Percentiles rank a stretch among this genome's conserved stretches.
These are phyloP conservation scores for Melanostigma gelatinosum DNA, from an alignment of 2,113 vertebrate genomes.

Conservation along the genomic window DNA sequence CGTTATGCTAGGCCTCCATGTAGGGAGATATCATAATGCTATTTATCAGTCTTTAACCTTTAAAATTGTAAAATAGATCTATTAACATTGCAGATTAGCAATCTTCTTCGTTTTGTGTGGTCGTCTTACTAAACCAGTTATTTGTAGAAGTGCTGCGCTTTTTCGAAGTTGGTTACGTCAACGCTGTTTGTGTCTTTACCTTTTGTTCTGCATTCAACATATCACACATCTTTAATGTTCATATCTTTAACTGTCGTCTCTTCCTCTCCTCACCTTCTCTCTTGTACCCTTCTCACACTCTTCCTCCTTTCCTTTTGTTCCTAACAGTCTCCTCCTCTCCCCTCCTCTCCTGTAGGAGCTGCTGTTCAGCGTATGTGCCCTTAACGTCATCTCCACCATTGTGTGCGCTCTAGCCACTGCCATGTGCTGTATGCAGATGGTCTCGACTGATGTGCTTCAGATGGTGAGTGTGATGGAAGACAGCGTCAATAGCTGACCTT, in stretches of 20 bases:
- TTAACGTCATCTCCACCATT: constrained; percentile 98
- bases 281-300: constrained; percentile 9
- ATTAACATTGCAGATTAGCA: neutral
- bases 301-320: constrained; percentile 27
- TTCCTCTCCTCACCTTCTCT: constrained; percentile 8
- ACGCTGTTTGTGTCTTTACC: constrained; percentile 12
- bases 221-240: constrained; percentile 6
- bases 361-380: constrained; percentile 96
- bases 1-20: constrained; percentile 16
- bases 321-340: constrained; percentile 52
- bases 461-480: constrained; percentile 88
- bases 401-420: constrained; percentile 97
- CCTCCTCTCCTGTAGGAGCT: constrained; percentile 86
- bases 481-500: constrained; percentile 19
- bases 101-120: neutral
- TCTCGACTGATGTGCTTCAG: constrained; percentile 96
- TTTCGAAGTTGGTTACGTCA: constrained; percentile 26
- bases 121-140: neutral
- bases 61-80: neutral
- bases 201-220: constrained; percentile 11
- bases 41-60: constrained; percentile 3
- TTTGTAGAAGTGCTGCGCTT: neutral
- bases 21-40: neutral
- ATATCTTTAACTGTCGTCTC: constrained; percentile 2
- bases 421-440: constrained; percentile 99